Base-by-base conservation (phyloP, 2,888 invertebrate genomes). In the Pardosa pseudoannulata region DNA sequence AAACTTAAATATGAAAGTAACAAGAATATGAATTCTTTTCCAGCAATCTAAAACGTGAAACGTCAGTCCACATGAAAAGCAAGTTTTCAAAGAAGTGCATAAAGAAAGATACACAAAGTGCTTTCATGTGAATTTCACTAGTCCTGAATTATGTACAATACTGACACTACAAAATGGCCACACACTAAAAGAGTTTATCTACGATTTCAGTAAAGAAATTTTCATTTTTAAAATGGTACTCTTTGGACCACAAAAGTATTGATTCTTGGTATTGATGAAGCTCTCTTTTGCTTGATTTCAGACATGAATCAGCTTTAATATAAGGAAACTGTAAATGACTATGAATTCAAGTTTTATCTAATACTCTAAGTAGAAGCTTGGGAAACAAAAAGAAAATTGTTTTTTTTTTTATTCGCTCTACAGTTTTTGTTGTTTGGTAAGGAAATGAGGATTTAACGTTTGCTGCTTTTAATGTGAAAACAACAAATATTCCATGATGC, bases 221-320 rank as follows among this genome's bases (percentile, higher is more conserved):
- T 76, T 46, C 19, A n/a, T 19, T 36, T 36, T 50, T 67, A 65
- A 73, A 74, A 81, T 68, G 74, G 56, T 73, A 39, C 68, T 67
- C 68, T 81, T 81, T 81, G 81, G 81, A 81, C 81, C 81, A 81
- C 81, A 74, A 68, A 31, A n/a, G 31, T 72, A 32, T 46, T 19
- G 16, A 36, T 19, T 80, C 56, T 16, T 73, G 29, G 64, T 36
- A 41, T 68, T 72, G 50, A 73, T 71, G 46, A 81, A 81, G 81
- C 81, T 81, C 81, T 68, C 29, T 28, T 41, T 41, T 46, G 64
- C 29, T 27, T 28, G 29, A 28, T 64, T 28, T 28, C 27, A 28
- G 6, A 64, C 9, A 27, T 64, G 28, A 27, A 0, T 56, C n/a
- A 56, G 56, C 23, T 64, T 16, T 64, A 27, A 28, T 28, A n/a